Evolutionary conservation across 2,113 vertebrate genomes (phyloP).

Genomic region (Toxotes jaculatrix): DNA sequence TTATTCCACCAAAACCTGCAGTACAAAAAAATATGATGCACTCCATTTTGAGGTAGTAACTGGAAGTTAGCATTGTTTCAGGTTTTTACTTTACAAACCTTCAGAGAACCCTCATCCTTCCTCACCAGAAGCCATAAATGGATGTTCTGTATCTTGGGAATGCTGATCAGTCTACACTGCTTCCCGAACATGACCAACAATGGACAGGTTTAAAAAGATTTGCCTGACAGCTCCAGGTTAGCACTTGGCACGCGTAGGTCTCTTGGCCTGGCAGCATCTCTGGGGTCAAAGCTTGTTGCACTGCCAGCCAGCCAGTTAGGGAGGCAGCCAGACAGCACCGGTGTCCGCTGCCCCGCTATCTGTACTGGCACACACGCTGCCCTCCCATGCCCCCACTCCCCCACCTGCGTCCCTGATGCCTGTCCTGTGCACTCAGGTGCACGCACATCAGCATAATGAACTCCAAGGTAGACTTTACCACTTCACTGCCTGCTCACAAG

Average conservation of each 20-base stretch:
- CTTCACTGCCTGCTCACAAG: slow-evolving; percentile 91
- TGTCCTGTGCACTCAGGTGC: slow-evolving; percentile 91
- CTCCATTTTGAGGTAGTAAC: neutral
- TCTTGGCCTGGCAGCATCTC: slow-evolving; percentile 52
- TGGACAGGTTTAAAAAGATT: slow-evolving; percentile 22
- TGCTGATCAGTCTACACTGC: slow-evolving; percentile 7
- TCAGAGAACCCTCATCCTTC: neutral
- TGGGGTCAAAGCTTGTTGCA: slow-evolving; percentile 61
- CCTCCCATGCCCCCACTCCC: slow-evolving; percentile 15
- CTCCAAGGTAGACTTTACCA: slow-evolving; percentile 94
- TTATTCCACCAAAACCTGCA: neutral
- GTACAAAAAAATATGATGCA: neutral
- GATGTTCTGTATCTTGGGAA: slow-evolving; percentile 12
- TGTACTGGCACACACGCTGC: slow-evolving; percentile 52
- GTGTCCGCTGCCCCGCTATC: slow-evolving; percentile 63
- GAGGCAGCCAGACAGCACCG: slow-evolving; percentile 49
- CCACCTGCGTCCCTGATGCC: slow-evolving; percentile 55
- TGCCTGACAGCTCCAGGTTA: slow-evolving; percentile 52
- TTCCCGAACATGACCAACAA: slow-evolving; percentile 26
- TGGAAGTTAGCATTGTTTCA: neutral
- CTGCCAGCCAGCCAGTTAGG: slow-evolving; percentile 59
- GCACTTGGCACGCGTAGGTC: slow-evolving; percentile 40
- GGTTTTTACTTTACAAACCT: neutral
- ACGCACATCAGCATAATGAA: slow-evolving; percentile 92
- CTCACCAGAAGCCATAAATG: neutral